These are phyloP conservation scores for Lepidocolaptes lacrymiger DNA, from an alignment of 2,797 vertebrate genomes.

Conservation along the genomic window DNA sequence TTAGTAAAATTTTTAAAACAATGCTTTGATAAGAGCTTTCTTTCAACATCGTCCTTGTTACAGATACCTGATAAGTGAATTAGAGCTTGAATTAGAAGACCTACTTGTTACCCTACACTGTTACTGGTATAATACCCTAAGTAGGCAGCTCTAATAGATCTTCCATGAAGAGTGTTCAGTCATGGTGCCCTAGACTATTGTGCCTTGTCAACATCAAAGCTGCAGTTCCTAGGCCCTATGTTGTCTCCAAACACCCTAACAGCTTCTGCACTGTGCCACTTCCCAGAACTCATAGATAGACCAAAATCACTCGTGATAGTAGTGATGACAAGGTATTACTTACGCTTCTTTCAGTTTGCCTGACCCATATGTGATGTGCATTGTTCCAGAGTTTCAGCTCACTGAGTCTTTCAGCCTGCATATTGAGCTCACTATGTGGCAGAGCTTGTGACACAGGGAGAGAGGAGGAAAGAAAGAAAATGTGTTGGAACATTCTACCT, in stretches of 20 bases:
- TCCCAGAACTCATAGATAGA: not conserved
- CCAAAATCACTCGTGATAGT: not conserved
- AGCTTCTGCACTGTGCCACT: not conserved
- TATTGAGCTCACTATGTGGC: rapidly evolving
- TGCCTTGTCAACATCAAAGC: not conserved
- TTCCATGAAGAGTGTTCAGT: not conserved
- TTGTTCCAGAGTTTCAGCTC: not conserved
- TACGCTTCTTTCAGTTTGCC: not conserved
- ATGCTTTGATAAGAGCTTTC: not conserved
- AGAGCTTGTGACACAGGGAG: not conserved
- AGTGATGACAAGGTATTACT: not conserved
- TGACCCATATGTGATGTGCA: not conserved
- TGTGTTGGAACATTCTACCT: not conserved
- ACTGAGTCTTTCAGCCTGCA: not conserved
- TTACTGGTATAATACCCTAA: not conserved
- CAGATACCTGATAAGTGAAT: not conserved
- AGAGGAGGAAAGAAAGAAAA: not conserved
- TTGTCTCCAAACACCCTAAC: not conserved
- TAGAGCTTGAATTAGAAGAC: not conserved
- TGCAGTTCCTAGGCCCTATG: not conserved
- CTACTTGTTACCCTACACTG: not conserved
- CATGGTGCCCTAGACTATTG: not conserved
- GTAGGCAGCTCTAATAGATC: not conserved
- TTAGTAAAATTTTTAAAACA: not conserved
- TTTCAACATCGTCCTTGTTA: not conserved